phyloP scores from a whole-genome alignment of 2,888 invertebrate genomes.

The Elaeidobius kamerunicus region DNA sequence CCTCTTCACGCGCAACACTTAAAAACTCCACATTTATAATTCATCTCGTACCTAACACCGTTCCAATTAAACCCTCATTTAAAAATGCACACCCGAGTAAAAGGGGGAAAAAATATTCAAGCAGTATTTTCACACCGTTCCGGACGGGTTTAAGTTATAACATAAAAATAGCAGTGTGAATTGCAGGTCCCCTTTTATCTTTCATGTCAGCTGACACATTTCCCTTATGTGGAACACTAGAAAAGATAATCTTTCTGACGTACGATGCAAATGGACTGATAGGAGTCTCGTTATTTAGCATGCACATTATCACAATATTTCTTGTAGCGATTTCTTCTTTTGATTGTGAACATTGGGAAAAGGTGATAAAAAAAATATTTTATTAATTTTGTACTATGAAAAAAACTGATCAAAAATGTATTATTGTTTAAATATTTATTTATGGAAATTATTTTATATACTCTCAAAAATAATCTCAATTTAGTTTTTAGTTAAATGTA shows the following conservation, averaged over 20 bases:
- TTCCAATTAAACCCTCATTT: conserved; percentile 4
- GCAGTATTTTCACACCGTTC: conserved; percentile 10
- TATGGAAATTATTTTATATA: no score
- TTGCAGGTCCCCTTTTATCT: conserved; percentile 13
- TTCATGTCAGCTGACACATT: conserved; percentile 14
- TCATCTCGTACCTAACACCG: not conserved
- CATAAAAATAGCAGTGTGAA: conserved; percentile 12
- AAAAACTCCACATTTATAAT: not conserved
- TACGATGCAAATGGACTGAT: conserved; percentile 25
- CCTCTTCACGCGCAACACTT: no score
- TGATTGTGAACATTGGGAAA: no score
- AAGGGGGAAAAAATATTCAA: conserved; percentile 8
- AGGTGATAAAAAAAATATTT: no score
- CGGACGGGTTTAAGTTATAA: conserved; percentile 5
- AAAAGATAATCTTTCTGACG: conserved; percentile 22
- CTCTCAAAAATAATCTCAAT: no score
- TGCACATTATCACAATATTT: conserved; percentile 15
- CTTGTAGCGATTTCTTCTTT: no score
- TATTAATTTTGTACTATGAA: no score
- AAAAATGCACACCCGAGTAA: conserved; percentile 2
- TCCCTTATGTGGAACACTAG: conserved; percentile 22
- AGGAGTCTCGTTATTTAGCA: conserved; percentile 22
- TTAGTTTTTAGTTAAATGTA: no score
- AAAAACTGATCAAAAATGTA: no score
- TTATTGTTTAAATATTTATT: no score